Evolutionary conservation across 2,888 invertebrate genomes (phyloP).

Genomic region (Nipponacmea schrenckii): DNA sequence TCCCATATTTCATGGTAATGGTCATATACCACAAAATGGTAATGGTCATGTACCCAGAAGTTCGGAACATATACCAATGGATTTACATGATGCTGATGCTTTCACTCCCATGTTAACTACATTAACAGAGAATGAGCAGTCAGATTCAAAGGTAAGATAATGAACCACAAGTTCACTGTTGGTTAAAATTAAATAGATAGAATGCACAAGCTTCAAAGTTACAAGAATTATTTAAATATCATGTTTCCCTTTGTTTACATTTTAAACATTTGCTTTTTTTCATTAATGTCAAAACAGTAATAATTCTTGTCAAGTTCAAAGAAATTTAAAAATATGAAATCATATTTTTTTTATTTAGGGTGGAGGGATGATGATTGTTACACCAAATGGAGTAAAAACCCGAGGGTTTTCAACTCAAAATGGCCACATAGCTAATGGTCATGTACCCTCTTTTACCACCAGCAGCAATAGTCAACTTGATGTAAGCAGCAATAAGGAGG

Average conservation of each 20-base stretch:
- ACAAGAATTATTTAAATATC: too few species aligned
- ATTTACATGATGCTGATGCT: constrained; percentile 44
- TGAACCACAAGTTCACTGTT: not conserved
- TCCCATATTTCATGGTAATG: constrained; percentile 44
- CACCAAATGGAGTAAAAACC: constrained; percentile 50
- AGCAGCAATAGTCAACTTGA: constrained; percentile 24
- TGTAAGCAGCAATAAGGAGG: constrained; percentile 32
- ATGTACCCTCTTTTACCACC: constrained; percentile 33
- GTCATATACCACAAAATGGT: constrained; percentile 42
- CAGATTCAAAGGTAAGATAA: constrained; percentile 51
- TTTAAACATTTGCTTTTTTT: too few species aligned
- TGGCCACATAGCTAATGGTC: constrained; percentile 49
- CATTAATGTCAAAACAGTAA: too few species aligned
- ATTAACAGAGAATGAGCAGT: constrained; percentile 51
- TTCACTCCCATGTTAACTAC: constrained; percentile 50
- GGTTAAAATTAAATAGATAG: not conserved
- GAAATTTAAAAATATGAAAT: too few species aligned
- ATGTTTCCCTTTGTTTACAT: too few species aligned
- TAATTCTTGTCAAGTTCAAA: too few species aligned
- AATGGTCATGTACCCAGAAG: constrained; percentile 41
- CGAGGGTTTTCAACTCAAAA: constrained; percentile 50
- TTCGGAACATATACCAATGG: constrained; percentile 10
- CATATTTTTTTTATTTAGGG: constrained; percentile 39
- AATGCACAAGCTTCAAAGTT: too few species aligned
- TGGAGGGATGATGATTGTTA: constrained; percentile 51